Base-by-base conservation (phyloP, 2,888 invertebrate genomes). In the Galeopsomyia nigrocyanea region DNA sequence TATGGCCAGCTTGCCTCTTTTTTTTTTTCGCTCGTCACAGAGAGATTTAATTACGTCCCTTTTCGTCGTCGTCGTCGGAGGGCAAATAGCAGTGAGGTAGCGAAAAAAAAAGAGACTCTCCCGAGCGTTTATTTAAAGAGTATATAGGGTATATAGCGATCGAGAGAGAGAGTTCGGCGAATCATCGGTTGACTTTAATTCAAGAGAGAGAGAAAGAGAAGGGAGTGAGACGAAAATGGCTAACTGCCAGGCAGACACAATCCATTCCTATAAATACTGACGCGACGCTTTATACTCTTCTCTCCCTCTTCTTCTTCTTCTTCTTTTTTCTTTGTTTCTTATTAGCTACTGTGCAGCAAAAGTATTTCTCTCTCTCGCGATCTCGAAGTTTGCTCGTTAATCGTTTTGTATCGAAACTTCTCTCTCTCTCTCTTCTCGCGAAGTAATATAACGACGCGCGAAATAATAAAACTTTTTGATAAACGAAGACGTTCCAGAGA, bases 221-320 rank as follows among this genome's bases (percentile, higher is more conserved):
- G 68, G 57, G 68, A 74, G 66, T 50, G 50, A 50, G 50, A 19
- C 66, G 51, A 46, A 51, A 39, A 74, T 81, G 82, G 82, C 80
- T 71, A 55, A 66, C 75, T 82, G 84, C 85, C 85, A 84, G 80
- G 79, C 82, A 84, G 84, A 84, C 84, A 83, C 83, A 83, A 84
- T 83, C 82, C 82, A 80, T 79, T 81, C 39, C 85, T 84, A 84
- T 84, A 84, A 85, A 85, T 85, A 85, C 83, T 78, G 75, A 75
- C 78, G 77, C 78, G 77, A 75, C 77, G 76, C 70, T 31, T 22
- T 68, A 76, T 76, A 22, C 70, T 77, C 75, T 76, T 77, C 78
- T 75, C 78, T 76, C 39, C 7, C 39, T 3, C 13, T 10, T 13
- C 10, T 10, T 10, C 39, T 10, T 39, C 5, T 39, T 3, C 10